These are phyloP conservation scores for Pseudobourletiella spinata DNA, from an alignment of 1,140 invertebrate species.

Conservation along the genomic window DNA sequence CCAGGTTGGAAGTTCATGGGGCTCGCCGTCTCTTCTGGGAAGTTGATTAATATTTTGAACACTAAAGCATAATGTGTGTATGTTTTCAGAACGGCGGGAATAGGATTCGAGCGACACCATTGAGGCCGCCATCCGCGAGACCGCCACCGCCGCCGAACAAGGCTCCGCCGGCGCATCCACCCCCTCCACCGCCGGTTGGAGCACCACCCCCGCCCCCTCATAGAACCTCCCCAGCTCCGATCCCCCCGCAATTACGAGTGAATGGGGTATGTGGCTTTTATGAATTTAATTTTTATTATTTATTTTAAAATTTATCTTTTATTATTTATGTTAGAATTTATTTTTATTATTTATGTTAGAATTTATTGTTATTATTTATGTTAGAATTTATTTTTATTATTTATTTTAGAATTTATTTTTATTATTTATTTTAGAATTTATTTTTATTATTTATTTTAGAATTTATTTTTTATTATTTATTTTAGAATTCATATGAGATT, in stretches of 20 bases:
- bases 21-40: no score
- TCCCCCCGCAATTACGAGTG: conserved; percentile 22
- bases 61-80: not conserved
- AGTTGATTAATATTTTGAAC: not conserved
- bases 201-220: conserved; percentile 32
- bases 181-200: conserved; percentile 20
- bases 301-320: not conserved
- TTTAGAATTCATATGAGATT: no score
- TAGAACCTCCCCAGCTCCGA: conserved; percentile 23
- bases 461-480: no score
- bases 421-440: no score
- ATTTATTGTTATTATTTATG: not conserved
- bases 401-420: not conserved
- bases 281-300: not conserved
- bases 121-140: conserved; percentile 23
- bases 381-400: not conserved
- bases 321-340: not conserved
- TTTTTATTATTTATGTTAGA: not conserved
- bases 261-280: conserved; percentile 23
- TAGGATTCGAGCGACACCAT: conserved; percentile 10
- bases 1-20: no score
- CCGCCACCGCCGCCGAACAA: conserved; percentile 34
- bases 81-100: conserved; percentile 23
- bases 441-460: no score
- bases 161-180: conserved; percentile 27